Evolutionary conservation across 2,113 vertebrate genomes (phyloP).

Genomic region (Sigmodon hispidus): DNA sequence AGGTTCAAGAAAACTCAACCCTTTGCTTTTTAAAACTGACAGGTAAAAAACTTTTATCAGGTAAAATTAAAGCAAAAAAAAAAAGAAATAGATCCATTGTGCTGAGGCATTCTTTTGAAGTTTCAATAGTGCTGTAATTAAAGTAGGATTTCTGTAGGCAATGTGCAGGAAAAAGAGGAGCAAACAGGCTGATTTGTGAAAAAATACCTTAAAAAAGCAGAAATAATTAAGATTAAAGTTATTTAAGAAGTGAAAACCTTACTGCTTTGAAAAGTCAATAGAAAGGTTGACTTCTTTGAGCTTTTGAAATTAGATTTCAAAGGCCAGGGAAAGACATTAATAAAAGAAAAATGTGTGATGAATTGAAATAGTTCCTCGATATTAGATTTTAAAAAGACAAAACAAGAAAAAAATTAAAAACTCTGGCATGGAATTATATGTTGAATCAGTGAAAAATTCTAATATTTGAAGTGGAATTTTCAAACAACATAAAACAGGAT

Average conservation of each 20-base stretch:
- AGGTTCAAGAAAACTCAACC: conserved; percentile 32
- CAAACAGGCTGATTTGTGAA: conserved; percentile 53
- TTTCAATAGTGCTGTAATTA: conserved; percentile 64
- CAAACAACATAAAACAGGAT: background rate
- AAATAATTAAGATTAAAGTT: conserved; percentile 66
- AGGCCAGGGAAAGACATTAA: conserved; percentile 56
- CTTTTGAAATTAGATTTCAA: conserved; percentile 72
- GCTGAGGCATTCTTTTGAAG: conserved; percentile 64
- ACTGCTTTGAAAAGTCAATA: conserved; percentile 51
- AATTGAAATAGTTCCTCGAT: conserved; percentile 27
- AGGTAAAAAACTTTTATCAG: conserved; percentile 44
- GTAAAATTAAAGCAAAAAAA: conserved; percentile 56
- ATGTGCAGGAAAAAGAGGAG: conserved; percentile 36
- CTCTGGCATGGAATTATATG: background rate
- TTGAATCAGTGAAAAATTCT: conserved; percentile 25
- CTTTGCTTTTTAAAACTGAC: conserved; percentile 37
- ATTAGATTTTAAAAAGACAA: conserved; percentile 4
- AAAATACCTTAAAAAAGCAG: conserved; percentile 43
- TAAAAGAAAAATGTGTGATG: conserved; percentile 57
- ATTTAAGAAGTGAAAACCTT: conserved; percentile 60
- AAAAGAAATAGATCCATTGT: conserved; percentile 18
- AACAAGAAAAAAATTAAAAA: conserved; percentile 29
- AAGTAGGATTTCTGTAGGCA: conserved; percentile 58
- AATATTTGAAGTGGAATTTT: background rate
- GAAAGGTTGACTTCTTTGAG: conserved; percentile 67